Evolutionary conservation across 2,113 vertebrate genomes (phyloP), one percentile per base, ranked within the genome.

Genomic region (Oncorhynchus mykiss): DNA sequence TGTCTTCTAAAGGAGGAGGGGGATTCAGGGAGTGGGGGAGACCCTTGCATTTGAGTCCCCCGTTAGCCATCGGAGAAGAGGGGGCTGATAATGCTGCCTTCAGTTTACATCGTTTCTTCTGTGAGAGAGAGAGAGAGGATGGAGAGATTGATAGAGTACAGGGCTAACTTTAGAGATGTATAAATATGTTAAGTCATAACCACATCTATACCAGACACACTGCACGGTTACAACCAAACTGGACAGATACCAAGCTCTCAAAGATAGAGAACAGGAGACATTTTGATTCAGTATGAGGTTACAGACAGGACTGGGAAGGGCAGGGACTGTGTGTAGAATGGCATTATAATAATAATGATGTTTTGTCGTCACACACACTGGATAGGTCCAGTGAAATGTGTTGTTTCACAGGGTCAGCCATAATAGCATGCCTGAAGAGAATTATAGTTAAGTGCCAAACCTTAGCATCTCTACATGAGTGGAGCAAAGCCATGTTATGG

Each of bases 61-160:
- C 94, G 0, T 97, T 97, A 80, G 93, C 86, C 75, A 94, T 14
- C 0, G 88, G 89, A 48, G 88, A 90, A 9, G 89, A 65, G 51
- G 90, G 90, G 0, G 93, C 86, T 78, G 92, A 95, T 82, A 97
- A 70, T 77, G 86, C 90, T 9, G 86, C 85, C 92, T 96, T 98
- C 83, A 94, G 92, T 84, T 96, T 99, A 92, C 94, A 97, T 31
- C 96, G 96, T 66, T 98, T 99, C 85, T 98, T 99, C 97, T 99
- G 75, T 24, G 78, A 80, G 25, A 78, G 81, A 71, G 67, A 27
- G 1, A 62, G 59, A 60, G 27, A 4, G 16, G 20, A 62, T 24
- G 65, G 12, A 76, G 45, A 29, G 27, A 59, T 29, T n/a, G 16
- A 73, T 72, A 12, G 11, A 74, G 25, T 16, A 39, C 2, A 75